Base-by-base conservation (phyloP, 2,888 invertebrate genomes). In the Carcina quercana region DNA sequence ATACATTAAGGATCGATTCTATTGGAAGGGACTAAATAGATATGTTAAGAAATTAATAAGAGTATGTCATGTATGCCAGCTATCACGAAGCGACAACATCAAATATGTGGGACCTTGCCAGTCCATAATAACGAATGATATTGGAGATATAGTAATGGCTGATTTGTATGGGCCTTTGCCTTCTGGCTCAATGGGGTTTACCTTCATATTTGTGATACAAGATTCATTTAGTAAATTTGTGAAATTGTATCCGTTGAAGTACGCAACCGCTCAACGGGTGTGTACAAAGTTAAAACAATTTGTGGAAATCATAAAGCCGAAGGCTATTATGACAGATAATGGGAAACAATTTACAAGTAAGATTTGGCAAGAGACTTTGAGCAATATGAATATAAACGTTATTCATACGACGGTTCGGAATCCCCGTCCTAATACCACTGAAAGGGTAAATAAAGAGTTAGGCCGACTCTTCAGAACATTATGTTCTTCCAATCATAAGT, bases 131-230 rank as follows among this genome's bases (percentile, higher is more conserved):
- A 25, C 42, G 4, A 8, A 35, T 6, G 8, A 35, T 1, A 34
- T 45, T 13, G 47, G 45, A 0, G 42, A 47, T 0, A 7, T 47
- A n/a, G 43, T 49, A 1, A 45, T 49, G 45, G 35, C 37, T 2
- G 45, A 46, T 29, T 30, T 42, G 15, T 46, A 46, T 29, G 49
- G 40, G 0, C 42, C 43, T 1, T 30, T 44, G 6, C 45, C 43
- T 5, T 30, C n/a, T 2, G 37, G 42, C 1, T 13, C 1, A 4
- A 45, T 40, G 29, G 48, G 48, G 2, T n/a, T 19, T 8, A 15
- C 13, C 1, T 45, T 39, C 25, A 43, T 45, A 8, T 25, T 46
- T 13, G 43, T 43, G 0, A n/a, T 46, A 1, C 45, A 43, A 11
- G 45, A 46, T 15, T 20, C 45, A 0, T 46, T 43, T 20, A 46